Conservation (phyloP, 1,140 invertebrate genomes). For the Nilaparvata lugens region DNA sequence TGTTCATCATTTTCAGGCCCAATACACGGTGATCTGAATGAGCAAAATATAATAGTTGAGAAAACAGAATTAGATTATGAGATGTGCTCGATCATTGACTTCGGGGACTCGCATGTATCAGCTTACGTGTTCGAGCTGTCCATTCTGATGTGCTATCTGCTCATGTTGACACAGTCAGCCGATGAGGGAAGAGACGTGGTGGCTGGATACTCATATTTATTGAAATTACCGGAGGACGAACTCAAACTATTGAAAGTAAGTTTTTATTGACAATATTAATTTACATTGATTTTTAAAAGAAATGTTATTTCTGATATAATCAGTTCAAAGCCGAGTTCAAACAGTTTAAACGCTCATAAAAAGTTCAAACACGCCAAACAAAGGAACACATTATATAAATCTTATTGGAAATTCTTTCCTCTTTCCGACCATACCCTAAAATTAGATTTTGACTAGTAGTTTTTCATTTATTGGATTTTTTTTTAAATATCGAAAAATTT, state of each 20-base stretch:
- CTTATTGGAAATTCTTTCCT: too few relatives aligned
- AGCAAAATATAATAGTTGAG: not conserved
- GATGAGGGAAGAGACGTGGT: not conserved
- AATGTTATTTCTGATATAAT: too few relatives aligned
- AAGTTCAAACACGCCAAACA: too few relatives aligned
- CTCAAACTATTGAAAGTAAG: not conserved
- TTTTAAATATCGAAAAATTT: too few relatives aligned
- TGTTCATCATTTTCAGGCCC: not conserved
- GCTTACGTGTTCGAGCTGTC: not conserved
- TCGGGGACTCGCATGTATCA: not conserved
- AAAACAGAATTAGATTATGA: not conserved
- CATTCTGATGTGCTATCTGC: not conserved
- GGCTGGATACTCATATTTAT: not conserved
- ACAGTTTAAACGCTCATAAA: too few relatives aligned
- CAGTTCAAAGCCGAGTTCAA: too few relatives aligned
- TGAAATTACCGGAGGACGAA: not conserved
- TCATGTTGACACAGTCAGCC: not conserved
- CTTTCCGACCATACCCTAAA: too few relatives aligned
- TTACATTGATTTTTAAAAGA: too few relatives aligned
- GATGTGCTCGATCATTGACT: not conserved
- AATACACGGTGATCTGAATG: not conserved
- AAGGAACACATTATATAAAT: too few relatives aligned
- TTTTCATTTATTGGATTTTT: too few relatives aligned
- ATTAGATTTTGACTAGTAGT: too few relatives aligned
- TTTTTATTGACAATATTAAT: too few relatives aligned